Conservation (phyloP, 2,888 invertebrate species). For the Neria commutata region DNA sequence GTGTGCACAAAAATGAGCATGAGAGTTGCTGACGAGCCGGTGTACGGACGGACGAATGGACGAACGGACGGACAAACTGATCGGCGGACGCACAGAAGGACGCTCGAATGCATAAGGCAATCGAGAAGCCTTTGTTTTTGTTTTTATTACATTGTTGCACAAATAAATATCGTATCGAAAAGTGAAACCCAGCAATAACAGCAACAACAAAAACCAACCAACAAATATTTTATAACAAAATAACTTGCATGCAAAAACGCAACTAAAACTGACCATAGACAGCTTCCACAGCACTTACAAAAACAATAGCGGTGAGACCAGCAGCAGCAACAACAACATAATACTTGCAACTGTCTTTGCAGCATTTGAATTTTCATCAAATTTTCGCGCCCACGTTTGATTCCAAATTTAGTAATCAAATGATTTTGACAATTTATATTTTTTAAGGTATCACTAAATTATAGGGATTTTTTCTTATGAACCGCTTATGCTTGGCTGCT, state of each 20-base stretch:
- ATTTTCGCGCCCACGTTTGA: too few relatives aligned
- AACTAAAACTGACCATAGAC: not conserved
- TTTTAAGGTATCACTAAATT: too few relatives aligned
- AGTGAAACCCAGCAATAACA: conserved; percentile 3
- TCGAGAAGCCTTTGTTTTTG: too few relatives aligned
- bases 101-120: not conserved
- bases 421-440: too few relatives aligned
- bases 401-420: too few relatives aligned
- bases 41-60: not conserved
- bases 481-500: too few relatives aligned
- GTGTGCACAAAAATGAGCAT: not conserved
- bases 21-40: too few relatives aligned
- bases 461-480: too few relatives aligned
- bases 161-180: not conserved
- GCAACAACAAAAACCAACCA: conserved; percentile 7
- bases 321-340: not conserved
- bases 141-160: conserved; percentile 12
- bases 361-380: too few relatives aligned
- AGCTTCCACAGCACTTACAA: not conserved
- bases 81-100: not conserved
- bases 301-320: not conserved
- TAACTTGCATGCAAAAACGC: not conserved
- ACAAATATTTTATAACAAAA: too few relatives aligned
- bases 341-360: not conserved
- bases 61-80: not conserved